Conservation (phyloP, 37 sponge, comb jelly and placozoan species). For the Amphimedon queenslandica region DNA sequence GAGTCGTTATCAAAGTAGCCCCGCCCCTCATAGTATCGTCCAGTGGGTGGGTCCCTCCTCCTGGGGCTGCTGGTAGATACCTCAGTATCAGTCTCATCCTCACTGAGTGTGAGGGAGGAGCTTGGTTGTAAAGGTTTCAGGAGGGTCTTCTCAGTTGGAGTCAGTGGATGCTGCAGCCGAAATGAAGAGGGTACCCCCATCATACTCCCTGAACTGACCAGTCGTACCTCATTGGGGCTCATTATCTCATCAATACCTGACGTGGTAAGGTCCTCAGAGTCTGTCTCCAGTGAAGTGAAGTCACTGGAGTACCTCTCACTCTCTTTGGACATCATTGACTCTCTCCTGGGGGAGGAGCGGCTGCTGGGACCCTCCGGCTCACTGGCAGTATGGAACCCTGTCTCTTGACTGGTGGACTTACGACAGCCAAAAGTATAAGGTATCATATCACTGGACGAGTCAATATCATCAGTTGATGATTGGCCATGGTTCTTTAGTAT, state of each 20-base stretch:
- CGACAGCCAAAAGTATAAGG: neutral
- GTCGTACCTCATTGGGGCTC: slow-evolving; percentile 22
- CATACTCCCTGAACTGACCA: slow-evolving; percentile 26
- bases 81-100: slow-evolving; percentile 26
- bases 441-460: neutral
- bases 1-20: neutral
- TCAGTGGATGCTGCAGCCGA: slow-evolving; percentile 15
- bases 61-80: slow-evolving; percentile 1
- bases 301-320: neutral
- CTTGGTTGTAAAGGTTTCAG: slow-evolving; percentile 35
- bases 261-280: slow-evolving; percentile 48
- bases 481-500: no score
- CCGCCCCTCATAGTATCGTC: neutral
- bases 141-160: slow-evolving; percentile 40
- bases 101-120: slow-evolving; percentile 30
- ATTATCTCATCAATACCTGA: slow-evolving; percentile 30
- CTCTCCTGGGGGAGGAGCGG: neutral
- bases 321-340: slow-evolving; percentile 24
- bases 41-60: neutral
- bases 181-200: neutral
- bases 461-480: neutral
- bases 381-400: slow-evolving; percentile 56
- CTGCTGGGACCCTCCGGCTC: slow-evolving; percentile 25
- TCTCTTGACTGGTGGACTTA: slow-evolving; percentile 54
- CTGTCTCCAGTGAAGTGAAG: slow-evolving; percentile 31